These are phyloP conservation scores for Mycetomoellerius zeteki DNA, from an alignment of 1,140 invertebrate species.

Conservation along the genomic window DNA sequence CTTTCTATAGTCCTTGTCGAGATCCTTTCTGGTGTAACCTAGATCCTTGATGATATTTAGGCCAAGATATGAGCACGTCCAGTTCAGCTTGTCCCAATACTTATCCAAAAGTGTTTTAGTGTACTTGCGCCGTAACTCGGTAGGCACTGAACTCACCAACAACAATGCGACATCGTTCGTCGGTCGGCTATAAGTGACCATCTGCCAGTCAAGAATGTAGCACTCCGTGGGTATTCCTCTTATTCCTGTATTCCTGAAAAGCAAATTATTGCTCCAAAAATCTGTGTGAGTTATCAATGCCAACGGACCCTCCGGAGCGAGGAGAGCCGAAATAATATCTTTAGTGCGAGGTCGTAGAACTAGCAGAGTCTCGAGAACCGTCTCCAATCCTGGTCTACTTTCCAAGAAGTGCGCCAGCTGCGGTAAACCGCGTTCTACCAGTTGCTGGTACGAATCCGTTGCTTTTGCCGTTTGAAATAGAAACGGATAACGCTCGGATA, in stretches of 20 bases:
- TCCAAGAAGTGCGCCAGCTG: slow-evolving; percentile 91
- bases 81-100: slow-evolving; percentile 90
- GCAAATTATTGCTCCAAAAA: slow-evolving; percentile 94
- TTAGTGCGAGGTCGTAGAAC: slow-evolving; percentile 88
- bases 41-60: slow-evolving; percentile 88
- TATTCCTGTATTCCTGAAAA: slow-evolving; percentile 89
- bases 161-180: slow-evolving; percentile 93
- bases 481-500: slow-evolving; percentile 91
- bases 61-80: slow-evolving; percentile 87
- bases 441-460: slow-evolving; percentile 92
- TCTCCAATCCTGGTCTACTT: slow-evolving; percentile 88
- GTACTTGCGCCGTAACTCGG: slow-evolving; percentile 89
- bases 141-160: slow-evolving; percentile 92
- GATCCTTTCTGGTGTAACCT: slow-evolving; percentile 87
- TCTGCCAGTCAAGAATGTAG: slow-evolving; percentile 93
- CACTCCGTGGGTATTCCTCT: too few relatives aligned
- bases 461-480: slow-evolving; percentile 92
- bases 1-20: slow-evolving; percentile 90
- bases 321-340: slow-evolving; percentile 89
- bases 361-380: slow-evolving; percentile 87
- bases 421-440: slow-evolving; percentile 91
- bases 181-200: slow-evolving; percentile 92
- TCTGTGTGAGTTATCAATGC: slow-evolving; percentile 93
- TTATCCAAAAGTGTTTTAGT: slow-evolving; percentile 89
- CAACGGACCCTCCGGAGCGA: slow-evolving; percentile 90